phyloP scores from a whole-genome alignment of 1,140 invertebrate genomes.

The Steinernema khuongi region DNA sequence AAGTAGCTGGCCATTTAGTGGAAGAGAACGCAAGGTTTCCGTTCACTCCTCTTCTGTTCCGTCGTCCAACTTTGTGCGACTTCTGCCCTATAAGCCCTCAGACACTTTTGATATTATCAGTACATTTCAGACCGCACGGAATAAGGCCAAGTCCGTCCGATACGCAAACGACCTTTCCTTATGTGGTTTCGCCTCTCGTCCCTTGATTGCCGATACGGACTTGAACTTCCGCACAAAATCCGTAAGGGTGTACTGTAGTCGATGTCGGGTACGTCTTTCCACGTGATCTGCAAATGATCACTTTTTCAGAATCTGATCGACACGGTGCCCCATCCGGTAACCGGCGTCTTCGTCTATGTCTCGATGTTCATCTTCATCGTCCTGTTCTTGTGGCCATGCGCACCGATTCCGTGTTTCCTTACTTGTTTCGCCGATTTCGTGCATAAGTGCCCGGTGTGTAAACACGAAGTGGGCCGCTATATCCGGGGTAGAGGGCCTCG shows the following conservation, averaged over 20 bases:
- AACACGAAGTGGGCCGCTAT: constrained; percentile 39
- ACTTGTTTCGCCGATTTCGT: constrained; percentile 46
- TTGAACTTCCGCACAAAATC: constrained; percentile 43
- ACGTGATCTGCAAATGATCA: background rate
- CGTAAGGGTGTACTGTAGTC: constrained; percentile 42
- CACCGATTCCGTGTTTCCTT: constrained; percentile 38
- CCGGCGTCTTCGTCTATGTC: constrained; percentile 45
- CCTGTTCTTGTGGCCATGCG: constrained; percentile 47
- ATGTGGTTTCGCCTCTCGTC: background rate
- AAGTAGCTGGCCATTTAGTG: no score
- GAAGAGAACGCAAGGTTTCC: no score
- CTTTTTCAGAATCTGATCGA: constrained; percentile 43
- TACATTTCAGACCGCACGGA: background rate
- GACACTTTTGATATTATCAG: background rate
- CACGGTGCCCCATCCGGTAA: constrained; percentile 38
- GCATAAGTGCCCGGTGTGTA: constrained; percentile 45
- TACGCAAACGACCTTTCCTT: background rate
- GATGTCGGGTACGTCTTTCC: constrained; percentile 44
- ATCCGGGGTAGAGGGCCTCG: background rate
- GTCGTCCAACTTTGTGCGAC: background rate
- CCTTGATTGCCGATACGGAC: constrained; percentile 22
- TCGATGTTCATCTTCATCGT: constrained; percentile 43
- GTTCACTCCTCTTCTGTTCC: background rate
- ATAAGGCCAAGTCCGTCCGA: constrained; percentile 27
- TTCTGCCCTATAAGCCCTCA: background rate